Evolutionary conservation across 2,797 vertebrate genomes (phyloP).

Genomic region (Muscicapa striata): DNA sequence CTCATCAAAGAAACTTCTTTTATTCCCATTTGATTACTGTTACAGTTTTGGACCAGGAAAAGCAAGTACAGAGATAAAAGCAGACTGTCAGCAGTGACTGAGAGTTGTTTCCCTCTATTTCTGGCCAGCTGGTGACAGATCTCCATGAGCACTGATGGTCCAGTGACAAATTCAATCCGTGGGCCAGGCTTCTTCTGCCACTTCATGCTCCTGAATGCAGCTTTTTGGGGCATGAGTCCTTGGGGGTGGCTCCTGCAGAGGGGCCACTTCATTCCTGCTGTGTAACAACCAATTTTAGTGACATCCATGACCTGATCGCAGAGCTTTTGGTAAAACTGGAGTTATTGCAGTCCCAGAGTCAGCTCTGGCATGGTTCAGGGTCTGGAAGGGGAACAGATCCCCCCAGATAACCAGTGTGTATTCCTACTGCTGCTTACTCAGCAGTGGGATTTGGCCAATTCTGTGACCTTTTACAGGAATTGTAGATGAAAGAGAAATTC

Average conservation of each 20-base stretch:
- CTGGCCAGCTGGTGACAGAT: neutral
- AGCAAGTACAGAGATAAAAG: neutral
- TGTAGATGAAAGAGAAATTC: neutral
- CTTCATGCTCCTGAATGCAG: neutral
- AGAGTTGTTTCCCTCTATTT: neutral
- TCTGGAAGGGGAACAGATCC: neutral
- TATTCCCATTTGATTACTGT: neutral
- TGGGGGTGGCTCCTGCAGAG: neutral
- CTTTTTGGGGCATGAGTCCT: neutral
- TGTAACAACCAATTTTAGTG: neutral
- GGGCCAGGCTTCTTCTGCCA: neutral
- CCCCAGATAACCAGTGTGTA: neutral
- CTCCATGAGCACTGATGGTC: neutral
- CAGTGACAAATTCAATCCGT: neutral
- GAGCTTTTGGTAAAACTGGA: neutral
- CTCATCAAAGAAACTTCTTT: neutral
- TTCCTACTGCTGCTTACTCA: neutral
- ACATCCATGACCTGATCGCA: neutral
- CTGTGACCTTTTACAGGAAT: neutral
- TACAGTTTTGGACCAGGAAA: neutral
- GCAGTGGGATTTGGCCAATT: neutral
- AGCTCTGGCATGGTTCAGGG: neutral
- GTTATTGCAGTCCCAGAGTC: neutral
- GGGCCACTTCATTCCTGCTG: neutral
- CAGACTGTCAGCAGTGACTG: neutral